Base-by-base conservation (phyloP, 2,797 vertebrate species). In the Falco peregrinus region DNA sequence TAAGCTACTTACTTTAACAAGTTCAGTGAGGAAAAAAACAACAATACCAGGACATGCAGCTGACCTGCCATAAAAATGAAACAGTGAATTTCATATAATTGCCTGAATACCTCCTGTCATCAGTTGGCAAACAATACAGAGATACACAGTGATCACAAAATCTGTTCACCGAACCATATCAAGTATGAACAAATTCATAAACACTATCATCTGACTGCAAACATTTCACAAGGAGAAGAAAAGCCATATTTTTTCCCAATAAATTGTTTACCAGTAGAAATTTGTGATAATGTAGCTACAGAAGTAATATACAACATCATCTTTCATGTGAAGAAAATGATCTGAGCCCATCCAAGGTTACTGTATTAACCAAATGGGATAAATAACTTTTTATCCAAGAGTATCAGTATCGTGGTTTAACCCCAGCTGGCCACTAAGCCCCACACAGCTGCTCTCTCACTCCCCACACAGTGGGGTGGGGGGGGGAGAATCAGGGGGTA, bases 41-140 rank as follows among this genome's bases (percentile, higher is more conserved):
- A 68, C 71, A 57, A 39, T 35, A 33, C 8, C 7, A 64, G 28
- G 51, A 63, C 26, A 53, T 1, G 3, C 45, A 82, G 51, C 11
- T 84, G 87, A 91, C 54, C 91, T 73, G 56, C n/a, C 41, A 60
- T 63, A 54, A 84, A 84, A 85, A 88, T 48, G 54, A 67, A 82
- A 76, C 47, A 19, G 59, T 51, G 48, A 77, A 73, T 96, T 94
- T 85, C 5, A 54, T 26, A 21, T 59, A 94, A 95, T 79, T 95
- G 69, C 77, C 79, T 51, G 77, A 95, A 93, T 54, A 93, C 50
- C 65, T 94, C 78, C 76, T 91, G 69, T 95, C 76, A 79, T 93
- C 65, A 94, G 87, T 4, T 91, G 83, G 91, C 80, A 95, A 96
- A 83, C 43, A 89, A 90, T 39, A 77, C 35, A 83, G 51, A 89